Conservation (phyloP, 2,113 vertebrate genomes). For the Terrapene triunguis region DNA sequence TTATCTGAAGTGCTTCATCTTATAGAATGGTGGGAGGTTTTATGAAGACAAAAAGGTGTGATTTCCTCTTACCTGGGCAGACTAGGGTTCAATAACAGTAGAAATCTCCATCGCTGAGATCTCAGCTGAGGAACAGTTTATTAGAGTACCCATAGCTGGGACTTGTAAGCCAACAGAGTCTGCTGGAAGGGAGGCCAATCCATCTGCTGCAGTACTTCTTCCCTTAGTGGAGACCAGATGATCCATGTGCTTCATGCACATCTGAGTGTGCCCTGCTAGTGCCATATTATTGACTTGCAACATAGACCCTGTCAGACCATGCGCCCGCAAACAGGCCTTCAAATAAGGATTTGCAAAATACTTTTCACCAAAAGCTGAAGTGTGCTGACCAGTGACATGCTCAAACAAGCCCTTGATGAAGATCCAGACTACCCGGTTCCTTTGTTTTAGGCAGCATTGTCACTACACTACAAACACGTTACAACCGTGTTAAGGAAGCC, state of each 20-base stretch:
- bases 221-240: neutral
- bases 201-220: neutral
- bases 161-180: accelerated
- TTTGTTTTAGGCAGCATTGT: too few species aligned
- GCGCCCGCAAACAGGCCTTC: neutral
- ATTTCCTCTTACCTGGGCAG: neutral
- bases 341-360: neutral
- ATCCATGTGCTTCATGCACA: neutral
- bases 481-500: neutral
- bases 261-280: neutral
- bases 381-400: neutral
- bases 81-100: neutral
- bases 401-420: neutral
- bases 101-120: neutral
- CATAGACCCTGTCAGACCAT: neutral
- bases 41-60: neutral
- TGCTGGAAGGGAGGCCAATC: neutral
- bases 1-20: neutral
- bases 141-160: neutral
- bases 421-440: too few species aligned
- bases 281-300: neutral
- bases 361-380: neutral
- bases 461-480: neutral
- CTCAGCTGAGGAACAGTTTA: neutral
- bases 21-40: neutral